Base-by-base conservation (phyloP, 2,888 invertebrate genomes). In the Gonocerus acuteangulatus region DNA sequence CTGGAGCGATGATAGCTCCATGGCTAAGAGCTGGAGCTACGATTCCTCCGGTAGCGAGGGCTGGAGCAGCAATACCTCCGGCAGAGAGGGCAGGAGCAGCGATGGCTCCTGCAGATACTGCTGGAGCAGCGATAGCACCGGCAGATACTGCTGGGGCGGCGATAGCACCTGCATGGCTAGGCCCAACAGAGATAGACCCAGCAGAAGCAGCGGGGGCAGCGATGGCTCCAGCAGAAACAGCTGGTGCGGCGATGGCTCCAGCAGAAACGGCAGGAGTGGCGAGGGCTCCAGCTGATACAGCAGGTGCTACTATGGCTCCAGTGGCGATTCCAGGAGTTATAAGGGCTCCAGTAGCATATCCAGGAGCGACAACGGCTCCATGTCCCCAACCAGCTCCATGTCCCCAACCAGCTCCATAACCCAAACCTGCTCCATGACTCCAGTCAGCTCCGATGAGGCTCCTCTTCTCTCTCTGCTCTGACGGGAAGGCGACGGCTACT, bases 401-500 rank as follows among this genome's bases (percentile, higher is more conserved):
- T 6, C 4, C 27, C 4, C 4, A 9, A 27, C 27, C 27, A 6
- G 27, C 4, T 6, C 4, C 27, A 9, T 27, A 27, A 9, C 4
- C 9, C 4, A 4, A 4, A 6, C 27, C 27, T 6, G 9, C 4
- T 27, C 27, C 27, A 27, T 27, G 27, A n/a, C n/a, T 11, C 11
- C 7, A 32, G 32, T n/a, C n/a, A n/a, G n/a, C n/a, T 27, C 27
- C 27, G 9, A 27, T 4, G 9, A 27, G 27, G 9, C 27, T 27
- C 27, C 27, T 27, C 27, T 27, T 27, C 27, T 27, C 27, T 9
- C 27, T 27, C 27, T 27, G 27, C 27, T 27, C 39, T 39, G 39
- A 39, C n/a, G 39, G 32, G 16, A 27, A 51, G 52, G 54, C 54
- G 0, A 16, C n/a, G n/a, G 54, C 54, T 9, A 54, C 42, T 42